Evolutionary conservation across 35 echinoderm and acorn worm genomes (phyloP).

Genomic region (Patiria miniata): DNA sequence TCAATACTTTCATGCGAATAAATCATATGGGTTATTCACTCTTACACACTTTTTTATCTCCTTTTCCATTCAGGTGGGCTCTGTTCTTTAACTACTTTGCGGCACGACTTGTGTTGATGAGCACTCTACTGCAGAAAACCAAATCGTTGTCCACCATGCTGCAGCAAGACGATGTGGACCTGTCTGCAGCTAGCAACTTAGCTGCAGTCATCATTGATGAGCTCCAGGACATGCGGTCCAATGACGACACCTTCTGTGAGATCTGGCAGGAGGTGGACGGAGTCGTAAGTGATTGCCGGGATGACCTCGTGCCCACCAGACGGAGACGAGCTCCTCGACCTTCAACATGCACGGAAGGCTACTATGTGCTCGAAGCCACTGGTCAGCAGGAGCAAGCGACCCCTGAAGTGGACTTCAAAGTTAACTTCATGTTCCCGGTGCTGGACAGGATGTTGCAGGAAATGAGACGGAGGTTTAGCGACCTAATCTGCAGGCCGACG

Average conservation of each 20-base stretch:
- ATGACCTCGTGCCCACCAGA: too few relatives aligned
- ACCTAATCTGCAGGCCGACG: neutral
- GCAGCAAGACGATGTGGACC: neutral
- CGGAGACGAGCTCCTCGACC: too few relatives aligned
- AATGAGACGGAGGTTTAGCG: neutral
- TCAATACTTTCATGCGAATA: too few relatives aligned
- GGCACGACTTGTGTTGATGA: neutral
- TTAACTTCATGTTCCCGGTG: neutral
- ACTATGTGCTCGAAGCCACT: neutral
- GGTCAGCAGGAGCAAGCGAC: neutral
- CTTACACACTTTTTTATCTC: too few relatives aligned
- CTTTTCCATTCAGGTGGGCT: too few relatives aligned
- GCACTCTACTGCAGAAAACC: neutral
- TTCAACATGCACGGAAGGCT: too few relatives aligned
- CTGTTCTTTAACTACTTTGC: too few relatives aligned
- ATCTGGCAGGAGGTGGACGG: neutral
- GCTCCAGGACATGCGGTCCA: neutral
- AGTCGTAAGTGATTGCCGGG: too few relatives aligned
- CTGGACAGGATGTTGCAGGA: too few relatives aligned
- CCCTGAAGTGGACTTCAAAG: neutral
- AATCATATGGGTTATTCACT: too few relatives aligned
- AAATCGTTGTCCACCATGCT: neutral
- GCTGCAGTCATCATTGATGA: neutral
- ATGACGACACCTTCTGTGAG: neutral
- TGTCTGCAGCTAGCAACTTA: neutral